Conservation (phyloP, 2,113 vertebrate genomes). For the Eulacestoma nigropectus region DNA sequence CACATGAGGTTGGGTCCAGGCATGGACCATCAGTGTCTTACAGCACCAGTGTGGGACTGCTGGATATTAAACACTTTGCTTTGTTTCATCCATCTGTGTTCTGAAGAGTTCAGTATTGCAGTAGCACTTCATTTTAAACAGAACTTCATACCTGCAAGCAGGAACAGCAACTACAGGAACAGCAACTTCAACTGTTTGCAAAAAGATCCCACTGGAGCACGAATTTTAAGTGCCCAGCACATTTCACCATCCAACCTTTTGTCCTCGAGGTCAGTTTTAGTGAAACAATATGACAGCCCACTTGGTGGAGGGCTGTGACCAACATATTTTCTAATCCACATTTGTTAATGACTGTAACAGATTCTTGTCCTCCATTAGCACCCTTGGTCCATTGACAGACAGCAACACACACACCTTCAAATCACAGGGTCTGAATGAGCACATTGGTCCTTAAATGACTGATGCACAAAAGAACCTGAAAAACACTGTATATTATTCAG, state of each 20-base stretch:
- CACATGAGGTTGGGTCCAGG: accelerated
- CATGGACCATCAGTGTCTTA: too few relatives aligned
- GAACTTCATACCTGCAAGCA: neutral
- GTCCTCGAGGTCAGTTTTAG: neutral
- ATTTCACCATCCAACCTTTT: neutral
- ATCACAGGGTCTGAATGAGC: neutral
- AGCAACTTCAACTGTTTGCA: neutral
- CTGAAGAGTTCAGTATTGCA: neutral
- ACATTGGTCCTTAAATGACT: neutral
- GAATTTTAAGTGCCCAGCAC: neutral
- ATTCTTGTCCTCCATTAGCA: neutral
- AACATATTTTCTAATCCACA: neutral
- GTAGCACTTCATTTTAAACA: neutral
- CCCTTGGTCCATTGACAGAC: accelerated
- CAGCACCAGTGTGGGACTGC: neutral
- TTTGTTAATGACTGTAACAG: neutral
- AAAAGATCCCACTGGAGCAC: neutral
- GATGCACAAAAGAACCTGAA: neutral
- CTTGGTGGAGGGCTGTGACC: neutral
- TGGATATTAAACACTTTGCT: neutral
- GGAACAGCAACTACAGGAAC: neutral
- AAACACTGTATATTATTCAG: neutral
- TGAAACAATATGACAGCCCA: neutral
- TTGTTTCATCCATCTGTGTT: neutral
- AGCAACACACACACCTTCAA: neutral